Percentiles rank a stretch among this genome's conserved stretches.
Conservation (phyloP, 2,888 invertebrate species). For the Urechis unicinctus region DNA sequence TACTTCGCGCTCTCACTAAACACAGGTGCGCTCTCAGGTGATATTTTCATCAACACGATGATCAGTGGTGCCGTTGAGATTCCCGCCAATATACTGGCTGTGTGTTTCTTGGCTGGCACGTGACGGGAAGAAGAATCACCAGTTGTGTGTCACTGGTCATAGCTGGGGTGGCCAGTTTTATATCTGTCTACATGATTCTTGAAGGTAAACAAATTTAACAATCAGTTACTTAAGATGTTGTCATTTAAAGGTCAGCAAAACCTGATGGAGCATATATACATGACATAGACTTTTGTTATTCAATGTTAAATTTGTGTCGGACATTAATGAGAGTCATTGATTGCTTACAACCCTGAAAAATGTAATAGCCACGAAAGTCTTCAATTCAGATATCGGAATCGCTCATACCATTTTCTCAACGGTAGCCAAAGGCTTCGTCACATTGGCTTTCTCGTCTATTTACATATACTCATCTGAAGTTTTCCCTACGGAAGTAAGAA, state of each 20-base stretch:
- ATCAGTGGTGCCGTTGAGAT: constrained; percentile 20
- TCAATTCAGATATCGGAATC: constrained; percentile 2
- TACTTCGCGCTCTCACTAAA: constrained; percentile 21
- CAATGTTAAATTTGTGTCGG: background rate
- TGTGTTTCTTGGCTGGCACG: constrained; percentile 4
- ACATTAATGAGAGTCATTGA: too few relatives aligned
- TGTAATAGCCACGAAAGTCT: too few relatives aligned
- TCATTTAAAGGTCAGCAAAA: too few relatives aligned
- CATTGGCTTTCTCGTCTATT: constrained; percentile 10
- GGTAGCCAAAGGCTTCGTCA: constrained; percentile 16
- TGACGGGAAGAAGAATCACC: constrained; percentile 9
- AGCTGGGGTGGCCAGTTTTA: constrained; percentile 9
- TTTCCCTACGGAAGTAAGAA: constrained; percentile 21
- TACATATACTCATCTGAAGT: constrained; percentile 19
- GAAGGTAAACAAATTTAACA: constrained; percentile 4
- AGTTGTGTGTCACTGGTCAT: constrained; percentile 10
- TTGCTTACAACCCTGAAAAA: too few relatives aligned
- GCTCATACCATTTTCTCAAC: constrained; percentile 12
- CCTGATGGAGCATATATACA: too few relatives aligned
- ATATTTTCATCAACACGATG: constrained; percentile 20
- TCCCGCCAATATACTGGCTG: constrained; percentile 17
- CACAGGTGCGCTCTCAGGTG: constrained; percentile 14
- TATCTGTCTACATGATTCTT: constrained; percentile 12
- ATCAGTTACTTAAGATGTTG: background rate
- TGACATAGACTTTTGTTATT: too few relatives aligned